A percentile compares a stretch with the other conserved stretches of the same genome.
phyloP scores from a whole-genome alignment of 2,888 invertebrate species.

The Andricus quercusramuli region DNA sequence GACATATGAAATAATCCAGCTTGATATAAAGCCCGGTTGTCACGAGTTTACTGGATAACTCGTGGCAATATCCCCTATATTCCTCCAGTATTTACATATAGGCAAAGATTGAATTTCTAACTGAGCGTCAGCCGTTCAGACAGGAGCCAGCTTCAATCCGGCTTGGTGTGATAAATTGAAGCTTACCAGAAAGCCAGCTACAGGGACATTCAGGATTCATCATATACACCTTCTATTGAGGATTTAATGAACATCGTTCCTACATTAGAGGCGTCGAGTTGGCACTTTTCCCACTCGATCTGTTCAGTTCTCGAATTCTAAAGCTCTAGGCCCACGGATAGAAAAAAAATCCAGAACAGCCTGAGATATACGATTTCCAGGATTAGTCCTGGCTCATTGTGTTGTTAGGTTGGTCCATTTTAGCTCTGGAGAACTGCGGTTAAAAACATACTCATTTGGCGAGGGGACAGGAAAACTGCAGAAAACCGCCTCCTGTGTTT shows the following conservation, averaged over 20 bases:
- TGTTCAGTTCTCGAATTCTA: background rate
- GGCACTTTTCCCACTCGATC: constrained; percentile 15
- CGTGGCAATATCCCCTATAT: background rate
- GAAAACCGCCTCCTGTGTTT: no score
- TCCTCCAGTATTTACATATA: background rate
- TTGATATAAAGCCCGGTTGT: constrained; percentile 3
- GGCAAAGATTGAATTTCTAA: constrained; percentile 26
- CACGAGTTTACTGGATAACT: background rate
- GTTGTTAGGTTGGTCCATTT: no score
- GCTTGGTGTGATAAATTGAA: constrained; percentile 29
- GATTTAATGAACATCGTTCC: constrained; percentile 38
- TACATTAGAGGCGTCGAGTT: constrained; percentile 17
- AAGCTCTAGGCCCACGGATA: background rate
- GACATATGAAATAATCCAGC: constrained; percentile 19
- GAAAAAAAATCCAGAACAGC: background rate
- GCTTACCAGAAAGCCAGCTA: constrained; percentile 21
- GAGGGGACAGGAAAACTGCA: no score
- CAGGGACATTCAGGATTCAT: constrained; percentile 17
- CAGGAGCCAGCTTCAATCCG: constrained; percentile 24
- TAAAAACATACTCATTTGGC: no score
- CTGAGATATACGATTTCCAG: background rate
- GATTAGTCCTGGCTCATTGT: no score
- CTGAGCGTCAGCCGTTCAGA: constrained; percentile 9
- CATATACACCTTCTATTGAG: constrained; percentile 2
- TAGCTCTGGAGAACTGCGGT: no score